Evolutionary conservation across 92 coral and sea anemone species (phyloP).

Genomic region (Parazoanthus swiftii): DNA sequence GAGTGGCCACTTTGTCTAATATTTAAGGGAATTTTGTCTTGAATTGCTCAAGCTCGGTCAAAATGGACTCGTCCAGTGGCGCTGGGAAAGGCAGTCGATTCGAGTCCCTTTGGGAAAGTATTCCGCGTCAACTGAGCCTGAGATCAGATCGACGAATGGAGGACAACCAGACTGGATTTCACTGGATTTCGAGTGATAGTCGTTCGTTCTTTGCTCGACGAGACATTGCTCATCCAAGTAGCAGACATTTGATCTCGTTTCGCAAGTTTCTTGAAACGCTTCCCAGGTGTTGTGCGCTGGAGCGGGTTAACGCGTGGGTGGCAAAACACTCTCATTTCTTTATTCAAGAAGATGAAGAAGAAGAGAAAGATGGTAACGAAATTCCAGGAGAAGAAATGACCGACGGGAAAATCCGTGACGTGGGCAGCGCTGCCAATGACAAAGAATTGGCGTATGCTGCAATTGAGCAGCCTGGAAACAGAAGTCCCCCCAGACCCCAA

Average conservation of each 20-base stretch:
- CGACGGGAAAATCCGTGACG: too few species aligned
- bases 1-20: too few species aligned
- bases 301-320: background rate
- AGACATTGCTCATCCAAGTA: background rate
- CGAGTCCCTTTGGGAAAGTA: background rate
- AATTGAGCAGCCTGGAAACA: too few species aligned
- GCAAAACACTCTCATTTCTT: constrained; percentile 1
- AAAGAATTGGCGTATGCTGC: background rate
- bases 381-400: background rate
- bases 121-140: background rate
- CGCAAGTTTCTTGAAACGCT: constrained; percentile 1
- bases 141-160: background rate
- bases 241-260: background rate
- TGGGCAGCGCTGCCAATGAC: background rate
- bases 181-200: background rate
- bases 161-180: background rate
- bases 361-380: background rate
- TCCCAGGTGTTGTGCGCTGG: background rate
- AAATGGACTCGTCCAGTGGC: too few species aligned
- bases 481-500: background rate
- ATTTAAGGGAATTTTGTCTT: too few species aligned
- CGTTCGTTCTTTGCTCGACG: background rate
- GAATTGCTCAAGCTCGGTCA: too few species aligned
- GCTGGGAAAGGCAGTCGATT: background rate
- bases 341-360: background rate